Evolutionary conservation across 2,888 invertebrate species (phyloP).

Genomic region (Acanthoscelides obtectus): DNA sequence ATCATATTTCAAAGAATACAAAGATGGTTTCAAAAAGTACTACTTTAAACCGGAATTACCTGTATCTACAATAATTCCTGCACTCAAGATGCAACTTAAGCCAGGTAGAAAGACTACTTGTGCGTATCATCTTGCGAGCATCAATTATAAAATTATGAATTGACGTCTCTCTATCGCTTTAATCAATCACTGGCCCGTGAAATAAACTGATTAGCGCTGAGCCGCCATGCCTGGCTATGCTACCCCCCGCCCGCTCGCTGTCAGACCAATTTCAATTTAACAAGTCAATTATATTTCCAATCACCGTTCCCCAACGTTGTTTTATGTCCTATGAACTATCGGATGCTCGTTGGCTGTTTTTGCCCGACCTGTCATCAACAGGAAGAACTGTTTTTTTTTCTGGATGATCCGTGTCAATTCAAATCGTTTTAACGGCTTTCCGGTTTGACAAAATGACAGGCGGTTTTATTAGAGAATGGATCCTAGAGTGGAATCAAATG

Average conservation of each 20-base stretch:
- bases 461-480: neutral
- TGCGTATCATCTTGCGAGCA: constrained; percentile 30
- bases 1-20: too few species aligned
- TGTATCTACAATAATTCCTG: too few species aligned
- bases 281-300: constrained; percentile 46
- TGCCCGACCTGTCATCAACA: neutral
- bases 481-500: too few species aligned
- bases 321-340: constrained; percentile 6
- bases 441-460: neutral
- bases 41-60: too few species aligned
- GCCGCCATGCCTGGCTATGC: neutral
- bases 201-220: constrained; percentile 45
- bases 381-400: neutral
- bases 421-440: neutral
- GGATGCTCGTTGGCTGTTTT: neutral
- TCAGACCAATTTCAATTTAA: constrained; percentile 48
- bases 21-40: too few species aligned
- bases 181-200: constrained; percentile 43
- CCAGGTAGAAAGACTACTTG: constrained; percentile 4
- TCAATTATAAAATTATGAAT: constrained; percentile 35
- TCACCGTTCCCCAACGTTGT: constrained; percentile 20
- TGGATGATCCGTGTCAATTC: neutral
- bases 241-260: constrained; percentile 39
- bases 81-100: neutral
- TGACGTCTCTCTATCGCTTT: constrained; percentile 44